These are phyloP conservation scores for Limanda limanda DNA, from an alignment of 2,113 vertebrate genomes.

Conservation along the genomic window DNA sequence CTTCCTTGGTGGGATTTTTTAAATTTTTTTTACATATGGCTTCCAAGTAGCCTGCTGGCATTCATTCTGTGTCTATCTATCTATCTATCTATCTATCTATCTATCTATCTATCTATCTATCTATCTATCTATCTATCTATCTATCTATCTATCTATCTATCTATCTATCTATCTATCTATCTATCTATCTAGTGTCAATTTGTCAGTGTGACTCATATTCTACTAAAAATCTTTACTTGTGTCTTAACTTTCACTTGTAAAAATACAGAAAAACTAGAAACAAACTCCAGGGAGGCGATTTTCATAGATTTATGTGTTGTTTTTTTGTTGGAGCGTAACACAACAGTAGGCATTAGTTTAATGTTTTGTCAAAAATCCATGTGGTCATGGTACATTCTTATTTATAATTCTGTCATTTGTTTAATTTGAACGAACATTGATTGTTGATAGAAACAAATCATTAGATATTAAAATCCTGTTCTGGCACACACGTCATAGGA, in stretches of 20 bases:
- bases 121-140: too few relatives aligned
- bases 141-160: too few relatives aligned
- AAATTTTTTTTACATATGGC: constrained; percentile 40
- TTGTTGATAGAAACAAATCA: background rate
- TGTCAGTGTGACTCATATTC: background rate
- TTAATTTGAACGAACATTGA: background rate
- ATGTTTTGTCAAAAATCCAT: background rate
- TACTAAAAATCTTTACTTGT: too few relatives aligned
- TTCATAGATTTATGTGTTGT: background rate
- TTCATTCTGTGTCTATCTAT: constrained; percentile 30
- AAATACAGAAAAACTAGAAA: too few relatives aligned
- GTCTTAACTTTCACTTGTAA: too few relatives aligned
- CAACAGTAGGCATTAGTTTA: too few relatives aligned
- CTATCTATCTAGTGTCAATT: background rate
- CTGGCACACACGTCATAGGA: constrained; percentile 3
- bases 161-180: too few relatives aligned
- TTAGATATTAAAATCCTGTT: background rate
- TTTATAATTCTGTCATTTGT: background rate
- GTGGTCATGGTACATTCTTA: background rate
- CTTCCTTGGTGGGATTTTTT: constrained; percentile 5
- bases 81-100: too few relatives aligned
- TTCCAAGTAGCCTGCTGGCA: constrained; percentile 50
- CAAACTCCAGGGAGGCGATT: background rate
- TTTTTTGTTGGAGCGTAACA: background rate
- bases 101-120: too few relatives aligned